Percentiles rank a stretch among this genome's conserved stretches.
Conservation (phyloP, 2,113 vertebrate species). For the Calyptomena viridis region DNA sequence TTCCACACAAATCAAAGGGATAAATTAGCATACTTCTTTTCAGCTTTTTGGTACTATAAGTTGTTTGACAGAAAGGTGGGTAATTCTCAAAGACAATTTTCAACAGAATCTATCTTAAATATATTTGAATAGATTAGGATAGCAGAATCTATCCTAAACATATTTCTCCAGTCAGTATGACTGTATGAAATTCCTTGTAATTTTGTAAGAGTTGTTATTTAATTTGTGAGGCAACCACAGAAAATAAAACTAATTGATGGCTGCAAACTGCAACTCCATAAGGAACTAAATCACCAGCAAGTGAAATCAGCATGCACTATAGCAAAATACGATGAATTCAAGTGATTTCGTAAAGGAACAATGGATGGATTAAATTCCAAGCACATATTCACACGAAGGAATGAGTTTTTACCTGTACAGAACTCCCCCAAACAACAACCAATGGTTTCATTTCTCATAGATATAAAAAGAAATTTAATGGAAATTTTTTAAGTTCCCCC, state of each 20-base stretch:
- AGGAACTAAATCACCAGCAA: neutral
- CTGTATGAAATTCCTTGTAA: neutral
- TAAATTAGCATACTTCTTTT: neutral
- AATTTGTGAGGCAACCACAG: neutral
- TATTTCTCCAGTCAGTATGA: neutral
- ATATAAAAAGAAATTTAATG: neutral
- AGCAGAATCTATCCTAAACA: neutral
- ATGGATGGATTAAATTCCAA: neutral
- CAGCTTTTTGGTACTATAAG: neutral
- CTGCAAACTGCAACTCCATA: neutral
- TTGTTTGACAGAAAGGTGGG: neutral
- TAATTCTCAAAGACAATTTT: neutral
- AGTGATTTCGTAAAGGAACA: neutral
- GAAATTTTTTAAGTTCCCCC: neutral
- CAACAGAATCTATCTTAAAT: neutral
- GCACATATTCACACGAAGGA: neutral
- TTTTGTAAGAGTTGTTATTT: neutral
- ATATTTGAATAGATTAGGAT: neutral
- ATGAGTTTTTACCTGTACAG: neutral
- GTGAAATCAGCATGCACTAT: neutral
- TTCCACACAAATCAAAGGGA: neutral
- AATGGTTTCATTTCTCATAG: neutral
- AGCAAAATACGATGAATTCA: neutral
- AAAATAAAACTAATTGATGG: neutral
- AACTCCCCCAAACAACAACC: fast-evolving